These are phyloP conservation scores for Varecia variegata DNA, from an alignment of 2,797 vertebrate genomes.

Conservation along the genomic window DNA sequence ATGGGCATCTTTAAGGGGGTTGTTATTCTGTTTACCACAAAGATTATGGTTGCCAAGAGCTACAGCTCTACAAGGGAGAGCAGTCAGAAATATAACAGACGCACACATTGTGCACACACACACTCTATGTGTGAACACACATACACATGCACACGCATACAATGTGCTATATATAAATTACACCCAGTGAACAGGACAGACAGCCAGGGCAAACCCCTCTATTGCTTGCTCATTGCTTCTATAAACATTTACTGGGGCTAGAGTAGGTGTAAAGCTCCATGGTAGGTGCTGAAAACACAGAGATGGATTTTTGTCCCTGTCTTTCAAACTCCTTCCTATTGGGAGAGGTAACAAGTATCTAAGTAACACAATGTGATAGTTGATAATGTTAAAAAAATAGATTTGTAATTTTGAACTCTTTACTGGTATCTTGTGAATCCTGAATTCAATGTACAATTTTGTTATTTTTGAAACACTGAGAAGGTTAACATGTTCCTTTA, in stretches of 20 bases:
- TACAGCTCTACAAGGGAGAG: background rate
- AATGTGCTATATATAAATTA: background rate
- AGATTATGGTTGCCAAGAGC: background rate
- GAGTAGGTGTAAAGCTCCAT: background rate
- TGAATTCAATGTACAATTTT: background rate
- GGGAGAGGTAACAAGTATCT: background rate
- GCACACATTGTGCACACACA: background rate
- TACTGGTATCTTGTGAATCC: background rate
- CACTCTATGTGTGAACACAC: background rate
- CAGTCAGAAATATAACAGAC: background rate
- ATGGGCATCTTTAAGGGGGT: background rate
- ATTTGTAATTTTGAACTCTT: conserved; percentile 20
- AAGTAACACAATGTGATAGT: background rate
- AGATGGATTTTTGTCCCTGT: background rate
- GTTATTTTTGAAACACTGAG: background rate
- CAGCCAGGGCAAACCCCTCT: background rate
- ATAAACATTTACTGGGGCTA: background rate
- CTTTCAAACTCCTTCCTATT: background rate
- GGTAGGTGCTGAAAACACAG: background rate
- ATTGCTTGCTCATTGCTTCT: background rate
- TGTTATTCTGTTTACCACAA: background rate
- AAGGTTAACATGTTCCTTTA: conserved; percentile 12
- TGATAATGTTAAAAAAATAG: background rate
- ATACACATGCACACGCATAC: background rate
- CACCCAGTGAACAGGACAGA: background rate